phyloP scores from a whole-genome alignment of 2,797 vertebrate genomes.

The Strix occidentalis region DNA sequence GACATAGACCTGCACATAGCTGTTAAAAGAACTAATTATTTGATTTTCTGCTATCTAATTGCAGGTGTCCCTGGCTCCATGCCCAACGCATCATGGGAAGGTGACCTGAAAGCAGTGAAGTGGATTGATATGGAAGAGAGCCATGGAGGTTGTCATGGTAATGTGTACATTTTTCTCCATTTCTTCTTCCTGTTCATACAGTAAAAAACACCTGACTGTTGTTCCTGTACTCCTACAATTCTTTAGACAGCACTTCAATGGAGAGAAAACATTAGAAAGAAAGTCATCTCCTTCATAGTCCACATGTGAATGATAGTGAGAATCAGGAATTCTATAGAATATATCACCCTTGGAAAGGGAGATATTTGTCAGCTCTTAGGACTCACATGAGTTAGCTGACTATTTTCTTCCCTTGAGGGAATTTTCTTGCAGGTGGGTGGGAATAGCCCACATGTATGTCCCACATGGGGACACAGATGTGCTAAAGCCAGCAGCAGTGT shows the following conservation, averaged over 20 bases:
- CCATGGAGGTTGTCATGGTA: slow-evolving; percentile 76
- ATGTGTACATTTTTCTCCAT: background rate
- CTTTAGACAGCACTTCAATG: background rate
- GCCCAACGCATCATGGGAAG: slow-evolving; percentile 69
- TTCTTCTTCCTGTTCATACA: background rate
- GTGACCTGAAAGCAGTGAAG: slow-evolving; percentile 72
- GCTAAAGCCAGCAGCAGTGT: background rate
- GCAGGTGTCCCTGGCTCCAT: slow-evolving; percentile 74
- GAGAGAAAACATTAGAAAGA: background rate
- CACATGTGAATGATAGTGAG: background rate
- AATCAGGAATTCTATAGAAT: background rate
- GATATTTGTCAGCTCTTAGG: background rate
- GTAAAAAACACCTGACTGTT: background rate
- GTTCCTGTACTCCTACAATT: background rate
- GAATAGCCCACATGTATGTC: background rate
- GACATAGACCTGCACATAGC: background rate
- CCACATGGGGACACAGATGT: fast-evolving
- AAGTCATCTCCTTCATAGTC: background rate
- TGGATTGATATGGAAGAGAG: slow-evolving; percentile 67
- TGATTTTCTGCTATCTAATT: background rate
- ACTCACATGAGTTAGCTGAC: background rate
- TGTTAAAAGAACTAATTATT: background rate
- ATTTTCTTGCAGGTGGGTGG: background rate
- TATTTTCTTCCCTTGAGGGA: background rate
- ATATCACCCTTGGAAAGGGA: background rate